Conservation (phyloP, 1,140 invertebrate species). For the Thaumetopoea pityocampa region DNA sequence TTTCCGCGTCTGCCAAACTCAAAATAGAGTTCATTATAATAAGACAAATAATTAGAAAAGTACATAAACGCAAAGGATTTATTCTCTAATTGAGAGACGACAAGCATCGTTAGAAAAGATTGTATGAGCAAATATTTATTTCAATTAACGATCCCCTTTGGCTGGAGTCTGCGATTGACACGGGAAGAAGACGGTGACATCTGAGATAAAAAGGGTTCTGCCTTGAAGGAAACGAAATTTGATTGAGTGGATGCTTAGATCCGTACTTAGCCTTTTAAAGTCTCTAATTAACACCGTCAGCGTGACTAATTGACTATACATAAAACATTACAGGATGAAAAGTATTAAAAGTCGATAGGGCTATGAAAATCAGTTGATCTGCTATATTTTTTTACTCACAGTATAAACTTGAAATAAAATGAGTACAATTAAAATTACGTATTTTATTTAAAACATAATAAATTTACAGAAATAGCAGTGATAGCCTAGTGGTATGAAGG, state of each 20-base stretch:
- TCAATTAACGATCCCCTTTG: constrained; percentile 50
- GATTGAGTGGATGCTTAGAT: constrained; percentile 48
- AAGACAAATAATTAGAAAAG: constrained; percentile 22
- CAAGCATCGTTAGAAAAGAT: constrained; percentile 53
- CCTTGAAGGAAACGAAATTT: constrained; percentile 44
- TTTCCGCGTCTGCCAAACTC: too few species aligned
- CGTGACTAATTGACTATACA: constrained; percentile 38
- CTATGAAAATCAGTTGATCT: too few species aligned
- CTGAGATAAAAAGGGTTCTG: constrained; percentile 62
- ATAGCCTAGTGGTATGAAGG: too few species aligned
- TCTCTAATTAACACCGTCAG: constrained; percentile 56
- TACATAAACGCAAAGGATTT: constrained; percentile 18
- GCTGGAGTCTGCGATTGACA: constrained; percentile 50
- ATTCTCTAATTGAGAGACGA: constrained; percentile 44
- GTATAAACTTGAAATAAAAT: too few species aligned
- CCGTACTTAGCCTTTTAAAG: constrained; percentile 51
- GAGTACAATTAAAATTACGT: too few species aligned
- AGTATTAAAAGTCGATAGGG: too few species aligned
- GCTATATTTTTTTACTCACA: too few species aligned
- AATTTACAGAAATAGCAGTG: too few species aligned
- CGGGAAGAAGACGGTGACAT: constrained; percentile 60
- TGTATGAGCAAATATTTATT: constrained; percentile 70
- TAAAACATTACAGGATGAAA: constrained; percentile 17
- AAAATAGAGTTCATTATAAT: constrained; percentile 16
- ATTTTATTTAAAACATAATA: too few species aligned